phyloP scores from a whole-genome alignment of 2,113 vertebrate species.

The Lophochroa leadbeateri region DNA sequence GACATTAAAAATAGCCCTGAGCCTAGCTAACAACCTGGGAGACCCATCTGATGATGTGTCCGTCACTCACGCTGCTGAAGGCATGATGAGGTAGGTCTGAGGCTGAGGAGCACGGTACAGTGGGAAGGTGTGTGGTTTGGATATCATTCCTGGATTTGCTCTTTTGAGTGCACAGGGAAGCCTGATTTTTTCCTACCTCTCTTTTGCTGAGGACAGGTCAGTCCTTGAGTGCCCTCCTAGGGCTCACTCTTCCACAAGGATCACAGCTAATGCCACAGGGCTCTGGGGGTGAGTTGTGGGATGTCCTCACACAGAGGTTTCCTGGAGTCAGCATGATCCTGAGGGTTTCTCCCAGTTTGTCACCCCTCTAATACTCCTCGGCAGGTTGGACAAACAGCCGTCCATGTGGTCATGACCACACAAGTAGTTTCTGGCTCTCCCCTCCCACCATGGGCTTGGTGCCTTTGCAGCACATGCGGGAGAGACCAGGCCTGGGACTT shows the following conservation, averaged over 20 bases:
- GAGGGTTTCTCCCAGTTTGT: background rate
- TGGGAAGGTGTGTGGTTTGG: background rate
- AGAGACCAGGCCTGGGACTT: background rate
- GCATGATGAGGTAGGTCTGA: conserved; percentile 89
- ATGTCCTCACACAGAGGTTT: background rate
- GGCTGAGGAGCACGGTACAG: background rate
- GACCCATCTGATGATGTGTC: conserved; percentile 87
- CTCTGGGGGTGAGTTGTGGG: background rate
- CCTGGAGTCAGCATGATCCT: background rate
- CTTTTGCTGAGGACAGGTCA: background rate
- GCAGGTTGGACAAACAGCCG: rapidly evolving
- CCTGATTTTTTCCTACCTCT: background rate
- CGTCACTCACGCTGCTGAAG: conserved; percentile 77
- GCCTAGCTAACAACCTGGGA: conserved; percentile 86
- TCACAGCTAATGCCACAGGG: rapidly evolving
- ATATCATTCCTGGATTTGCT: background rate
- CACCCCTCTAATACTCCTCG: background rate
- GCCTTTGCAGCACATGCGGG: background rate
- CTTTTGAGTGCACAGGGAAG: background rate
- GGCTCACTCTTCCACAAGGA: background rate
- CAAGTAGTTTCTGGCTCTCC: background rate
- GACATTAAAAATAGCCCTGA: conserved; percentile 93
- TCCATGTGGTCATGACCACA: background rate
- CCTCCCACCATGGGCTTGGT: rapidly evolving
- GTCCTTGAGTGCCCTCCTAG: background rate